phyloP scores from a whole-genome alignment of 2,888 invertebrate species.

The Pemphredon lugubris region DNA sequence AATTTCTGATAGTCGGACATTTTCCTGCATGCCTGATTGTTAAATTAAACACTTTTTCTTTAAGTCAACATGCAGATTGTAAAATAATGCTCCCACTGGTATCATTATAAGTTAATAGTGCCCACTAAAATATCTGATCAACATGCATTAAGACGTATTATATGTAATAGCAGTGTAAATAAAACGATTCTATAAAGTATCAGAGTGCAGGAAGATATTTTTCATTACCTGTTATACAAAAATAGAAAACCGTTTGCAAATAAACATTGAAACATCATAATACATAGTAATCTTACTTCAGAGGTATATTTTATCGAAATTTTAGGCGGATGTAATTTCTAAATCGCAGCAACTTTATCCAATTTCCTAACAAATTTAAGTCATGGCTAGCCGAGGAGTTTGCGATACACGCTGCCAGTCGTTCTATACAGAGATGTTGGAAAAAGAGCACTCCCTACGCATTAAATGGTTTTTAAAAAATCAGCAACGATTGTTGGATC shows the following conservation, averaged over 20 bases:
- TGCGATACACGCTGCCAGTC: slow-evolving; percentile 74
- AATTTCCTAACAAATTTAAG: slow-evolving; percentile 19
- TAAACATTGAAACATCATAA: slow-evolving; percentile 45
- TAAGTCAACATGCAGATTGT: no score
- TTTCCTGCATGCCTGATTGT: no score
- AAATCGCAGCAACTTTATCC: not conserved
- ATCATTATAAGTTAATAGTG: slow-evolving; percentile 51
- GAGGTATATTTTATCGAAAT: slow-evolving; percentile 24
- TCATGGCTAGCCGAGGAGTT: slow-evolving; percentile 40
- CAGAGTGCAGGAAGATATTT: slow-evolving; percentile 30
- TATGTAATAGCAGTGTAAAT: slow-evolving; percentile 78
- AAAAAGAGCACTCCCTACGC: slow-evolving; percentile 67
- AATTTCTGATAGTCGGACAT: no score
- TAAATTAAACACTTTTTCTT: no score
- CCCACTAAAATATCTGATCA: slow-evolving; percentile 52
- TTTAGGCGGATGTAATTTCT: slow-evolving; percentile 5
- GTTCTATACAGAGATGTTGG: slow-evolving; percentile 66
- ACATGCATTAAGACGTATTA: slow-evolving; percentile 53
- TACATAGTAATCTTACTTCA: slow-evolving; percentile 41
- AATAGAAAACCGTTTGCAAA: not conserved
- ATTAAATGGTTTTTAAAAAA: slow-evolving; percentile 75
- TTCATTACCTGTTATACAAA: slow-evolving; percentile 14
- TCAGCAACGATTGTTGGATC: slow-evolving; percentile 69
- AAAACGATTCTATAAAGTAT: slow-evolving; percentile 69
- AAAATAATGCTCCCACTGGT: slow-evolving; percentile 64